A percentile compares a stretch with the other conserved stretches of the same genome.
These are phyloP conservation scores for Samia ricini DNA, from an alignment of 1,140 invertebrate species.

Conservation along the genomic window DNA sequence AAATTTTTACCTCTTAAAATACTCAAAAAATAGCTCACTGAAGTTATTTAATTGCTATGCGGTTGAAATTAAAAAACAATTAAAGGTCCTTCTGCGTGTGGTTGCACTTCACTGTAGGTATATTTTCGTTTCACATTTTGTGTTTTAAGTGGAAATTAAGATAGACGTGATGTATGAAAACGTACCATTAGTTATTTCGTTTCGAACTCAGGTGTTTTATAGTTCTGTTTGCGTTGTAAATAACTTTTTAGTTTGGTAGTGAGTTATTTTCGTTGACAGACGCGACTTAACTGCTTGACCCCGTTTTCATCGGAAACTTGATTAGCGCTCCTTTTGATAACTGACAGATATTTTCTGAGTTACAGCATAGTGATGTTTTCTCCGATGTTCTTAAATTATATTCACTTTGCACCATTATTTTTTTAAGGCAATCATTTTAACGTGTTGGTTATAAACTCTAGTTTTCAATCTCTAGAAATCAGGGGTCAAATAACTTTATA, in stretches of 20 bases:
- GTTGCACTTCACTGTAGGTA: neutral
- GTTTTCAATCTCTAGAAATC: no score
- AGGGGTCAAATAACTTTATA: no score
- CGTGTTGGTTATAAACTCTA: no score
- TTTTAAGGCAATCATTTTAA: no score
- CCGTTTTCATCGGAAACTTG: neutral
- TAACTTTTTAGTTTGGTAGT: neutral
- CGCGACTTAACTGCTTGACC: neutral
- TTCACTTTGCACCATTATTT: no score
- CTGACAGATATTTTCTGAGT: no score
- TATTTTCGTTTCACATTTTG: neutral
- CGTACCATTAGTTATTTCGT: neutral
- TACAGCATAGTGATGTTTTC: no score
- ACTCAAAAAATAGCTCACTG: no score
- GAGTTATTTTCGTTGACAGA: neutral
- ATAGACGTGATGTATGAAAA: neutral
- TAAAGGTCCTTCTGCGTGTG: neutral
- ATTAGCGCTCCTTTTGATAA: neutral
- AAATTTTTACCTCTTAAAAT: no score
- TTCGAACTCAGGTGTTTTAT: constrained; percentile 1
- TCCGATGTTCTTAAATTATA: no score
- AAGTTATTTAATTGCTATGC: no score
- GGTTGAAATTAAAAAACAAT: neutral
- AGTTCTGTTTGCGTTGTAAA: neutral
- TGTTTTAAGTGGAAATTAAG: neutral